Evolutionary conservation across 2,888 invertebrate species (phyloP).

Genomic region (Yponomeuta cagnagella): DNA sequence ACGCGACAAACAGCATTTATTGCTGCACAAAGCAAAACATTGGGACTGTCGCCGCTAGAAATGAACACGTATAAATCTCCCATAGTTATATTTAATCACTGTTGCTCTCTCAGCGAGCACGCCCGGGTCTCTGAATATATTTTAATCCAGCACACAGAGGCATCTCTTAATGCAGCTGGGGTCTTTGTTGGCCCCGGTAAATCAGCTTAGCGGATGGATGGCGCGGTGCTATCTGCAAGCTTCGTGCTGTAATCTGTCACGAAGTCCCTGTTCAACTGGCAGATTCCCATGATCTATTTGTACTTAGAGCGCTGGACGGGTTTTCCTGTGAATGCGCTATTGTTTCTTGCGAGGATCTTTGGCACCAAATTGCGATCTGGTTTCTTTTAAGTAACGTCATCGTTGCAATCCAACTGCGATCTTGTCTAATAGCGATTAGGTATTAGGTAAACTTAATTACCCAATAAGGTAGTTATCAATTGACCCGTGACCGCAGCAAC

Average conservation of each 20-base stretch:
- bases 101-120: slow-evolving; percentile 50
- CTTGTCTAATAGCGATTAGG: too few species aligned
- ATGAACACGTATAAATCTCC: slow-evolving; percentile 72
- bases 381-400: neutral
- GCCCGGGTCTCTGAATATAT: slow-evolving; percentile 59
- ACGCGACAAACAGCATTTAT: slow-evolving; percentile 48
- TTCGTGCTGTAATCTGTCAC: slow-evolving; percentile 50
- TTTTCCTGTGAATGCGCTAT: neutral
- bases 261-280: slow-evolving; percentile 13
- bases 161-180: slow-evolving; percentile 55
- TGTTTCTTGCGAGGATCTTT: neutral
- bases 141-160: slow-evolving; percentile 52
- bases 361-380: neutral
- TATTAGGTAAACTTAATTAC: too few species aligned
- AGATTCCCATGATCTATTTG: slow-evolving; percentile 10
- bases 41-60: slow-evolving; percentile 31
- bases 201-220: slow-evolving; percentile 68
- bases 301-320: neutral
- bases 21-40: slow-evolving; percentile 23
- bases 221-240: slow-evolving; percentile 49
- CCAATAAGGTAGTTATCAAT: too few species aligned
- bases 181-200: slow-evolving; percentile 59
- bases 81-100: slow-evolving; percentile 68
- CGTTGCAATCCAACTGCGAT: too few species aligned
- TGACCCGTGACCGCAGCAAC: too few species aligned